Percentiles rank a stretch among this genome's conserved stretches.
phyloP scores from a whole-genome alignment of 2,888 invertebrate species.

The Cancer borealis region DNA sequence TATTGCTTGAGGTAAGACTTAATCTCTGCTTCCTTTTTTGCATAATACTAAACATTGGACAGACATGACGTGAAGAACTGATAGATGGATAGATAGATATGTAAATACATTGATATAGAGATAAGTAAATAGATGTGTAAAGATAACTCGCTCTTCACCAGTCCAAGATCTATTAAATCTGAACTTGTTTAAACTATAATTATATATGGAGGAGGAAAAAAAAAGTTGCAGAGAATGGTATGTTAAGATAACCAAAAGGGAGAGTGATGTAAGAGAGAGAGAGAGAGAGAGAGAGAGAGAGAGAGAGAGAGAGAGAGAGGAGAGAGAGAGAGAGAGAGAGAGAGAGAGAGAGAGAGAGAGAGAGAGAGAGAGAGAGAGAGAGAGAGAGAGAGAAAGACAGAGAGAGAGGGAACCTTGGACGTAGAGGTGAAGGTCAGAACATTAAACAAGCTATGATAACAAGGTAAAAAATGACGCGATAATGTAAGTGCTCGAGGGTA shows the following conservation, averaged over 20 bases:
- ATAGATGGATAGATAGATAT: background rate
- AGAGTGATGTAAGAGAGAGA: background rate
- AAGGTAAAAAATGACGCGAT: background rate
- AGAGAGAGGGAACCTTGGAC: background rate
- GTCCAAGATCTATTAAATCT: background rate
- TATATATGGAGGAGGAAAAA: background rate
- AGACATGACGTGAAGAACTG: background rate
- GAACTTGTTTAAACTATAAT: background rate
- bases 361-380: conserved; percentile 30
- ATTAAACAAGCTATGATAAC: background rate
- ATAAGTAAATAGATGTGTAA: conserved; percentile 14
- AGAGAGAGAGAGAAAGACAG: background rate
- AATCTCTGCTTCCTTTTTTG: background rate
- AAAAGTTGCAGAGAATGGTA: background rate
- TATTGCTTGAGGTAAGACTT: background rate
- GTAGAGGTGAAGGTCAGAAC: background rate
- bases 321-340: conserved; percentile 14
- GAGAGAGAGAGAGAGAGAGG: conserved; percentile 30
- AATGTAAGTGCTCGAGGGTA: background rate
- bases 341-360: conserved; percentile 30
- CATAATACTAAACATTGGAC: background rate
- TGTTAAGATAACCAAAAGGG: background rate
- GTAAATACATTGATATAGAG: background rate
- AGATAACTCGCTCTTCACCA: background rate
- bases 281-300: conserved; percentile 20